Evolutionary conservation across 2,113 vertebrate genomes (phyloP).

Genomic region (Zosterops hypoxanthus): DNA sequence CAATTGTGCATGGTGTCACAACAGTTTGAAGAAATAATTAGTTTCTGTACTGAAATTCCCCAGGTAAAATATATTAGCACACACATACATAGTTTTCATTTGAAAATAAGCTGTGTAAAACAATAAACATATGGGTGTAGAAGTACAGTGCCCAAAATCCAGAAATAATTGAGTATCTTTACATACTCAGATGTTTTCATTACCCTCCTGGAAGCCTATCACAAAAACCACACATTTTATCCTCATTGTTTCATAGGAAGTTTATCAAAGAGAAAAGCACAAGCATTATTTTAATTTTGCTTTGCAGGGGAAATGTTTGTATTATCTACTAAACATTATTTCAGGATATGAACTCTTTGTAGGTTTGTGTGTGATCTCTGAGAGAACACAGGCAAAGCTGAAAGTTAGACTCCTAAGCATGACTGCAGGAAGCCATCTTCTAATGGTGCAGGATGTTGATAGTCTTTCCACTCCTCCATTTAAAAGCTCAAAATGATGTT

Average conservation of each 20-base stretch:
- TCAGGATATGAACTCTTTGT: neutral
- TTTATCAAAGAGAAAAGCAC: neutral
- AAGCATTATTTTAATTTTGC: neutral
- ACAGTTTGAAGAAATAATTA: conserved; percentile 27
- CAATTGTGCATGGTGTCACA: neutral
- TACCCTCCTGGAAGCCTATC: neutral
- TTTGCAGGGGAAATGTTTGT: neutral
- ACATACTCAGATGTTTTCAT: neutral
- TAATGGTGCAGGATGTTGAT: neutral
- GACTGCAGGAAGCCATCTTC: neutral
- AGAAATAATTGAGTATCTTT: neutral
- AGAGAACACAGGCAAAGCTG: neutral
- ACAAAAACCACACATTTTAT: neutral
- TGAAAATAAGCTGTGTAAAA: neutral
- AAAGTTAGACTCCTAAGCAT: too few species aligned
- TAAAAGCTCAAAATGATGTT: neutral
- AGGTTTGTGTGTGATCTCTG: neutral
- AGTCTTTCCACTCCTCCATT: neutral
- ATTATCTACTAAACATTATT: neutral
- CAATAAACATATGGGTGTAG: neutral
- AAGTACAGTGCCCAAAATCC: neutral
- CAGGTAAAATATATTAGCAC: neutral
- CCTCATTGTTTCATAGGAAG: neutral
- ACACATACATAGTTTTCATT: neutral
- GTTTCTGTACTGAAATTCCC: neutral